Evolutionary conservation across 2,888 invertebrate species (phyloP), one percentile per base, ranked within the genome.

Genomic region (Atethmia centrago): DNA sequence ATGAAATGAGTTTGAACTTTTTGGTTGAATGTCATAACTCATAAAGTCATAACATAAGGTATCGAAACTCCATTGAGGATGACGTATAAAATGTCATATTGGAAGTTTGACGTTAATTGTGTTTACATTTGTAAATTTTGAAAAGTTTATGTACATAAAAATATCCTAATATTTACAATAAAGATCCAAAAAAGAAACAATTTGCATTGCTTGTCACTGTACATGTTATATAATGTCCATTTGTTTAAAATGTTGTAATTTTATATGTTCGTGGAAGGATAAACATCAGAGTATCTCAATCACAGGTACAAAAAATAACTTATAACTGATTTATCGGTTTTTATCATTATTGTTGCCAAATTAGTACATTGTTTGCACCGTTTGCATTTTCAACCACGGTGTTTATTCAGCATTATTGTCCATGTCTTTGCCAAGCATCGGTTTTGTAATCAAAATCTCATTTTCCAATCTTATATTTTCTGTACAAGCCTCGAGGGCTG

Each of bases 371-470:
- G 1, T 47, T 40, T 56, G 12, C 12, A 25, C 3, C n/a, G 19
- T 62, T 56, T 49, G n/a, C n/a, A 21, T 5, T 42, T 21, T 31
- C 12, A 16, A 14, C 36, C 40, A 45, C 42, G 19, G 10, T 40
- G 25, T 63, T 31, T 31, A 14, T 59, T 28, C 42, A 63, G 31
- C 4, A 40, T 40, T 55, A 42, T 75, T 55, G 81, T 64, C 21
- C 31, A 69, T 28, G 25, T 45, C 10, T 53, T 67, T 47, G 47
- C 61, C 28, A 66, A 78, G 25, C 51, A 71, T 67, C 40, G 58
- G 58, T 63, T 63, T 71, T 71, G 62, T 82, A 71, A 82, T 67
- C 83, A 82, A 71, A 71, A 63, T 58, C 83, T 78, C 62, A 71
- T 82, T 79, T 79, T 53, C 65, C 25, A 66, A 58, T 78, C 53